Base-by-base conservation (phyloP, 2,797 vertebrate species). In the Dendrocincla tyrannina region DNA sequence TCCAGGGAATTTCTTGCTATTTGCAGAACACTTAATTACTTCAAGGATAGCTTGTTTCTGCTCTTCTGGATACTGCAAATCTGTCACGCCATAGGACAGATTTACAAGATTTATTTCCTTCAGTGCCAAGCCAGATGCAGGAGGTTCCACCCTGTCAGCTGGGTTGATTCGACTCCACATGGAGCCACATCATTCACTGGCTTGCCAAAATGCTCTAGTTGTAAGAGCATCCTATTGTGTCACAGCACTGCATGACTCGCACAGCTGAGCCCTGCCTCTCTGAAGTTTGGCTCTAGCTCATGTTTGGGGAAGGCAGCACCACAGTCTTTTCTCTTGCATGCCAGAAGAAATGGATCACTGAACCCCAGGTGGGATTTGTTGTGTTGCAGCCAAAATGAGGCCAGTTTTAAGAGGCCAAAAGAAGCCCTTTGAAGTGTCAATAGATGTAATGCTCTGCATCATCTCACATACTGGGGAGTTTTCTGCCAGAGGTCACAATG, bases 11-110 rank as follows among this genome's bases (percentile, higher is more conserved):
- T 95, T 89, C 72, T 91, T 5, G 1, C 62, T 83, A n/a, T 56
- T 77, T 6, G 2, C 63, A 77, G 84, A 94, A 83, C 27, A 50
- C 18, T 87, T 78, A 62, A 85, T 87, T 56, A 79, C 59, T 76
- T 91, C 56, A 89, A 91, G 75, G 60, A 93, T 42, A 68, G 64
- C 68, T 92, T 92, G 56, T 77, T 94, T 82, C 85, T 93, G 73
- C 82, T 90, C 50, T 68, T 75, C 79, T 91, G 72, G 68, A 92
- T 60, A n/a, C 69, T 42, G 17, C 62, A 81, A 92, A 88, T 85
- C 66, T 86, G 69, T 72, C 85, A 73, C 3, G 1, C 30, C 39
- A 47, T 35, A 41, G 79, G 46, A 75, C 6, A 2, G 70, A 69
- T 60, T 68, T 60, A 83, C 35, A 56, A 64, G 75, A 64, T 9